Evolutionary conservation across 2,888 invertebrate genomes (phyloP).

Genomic region (Melieria crassipennis): DNA sequence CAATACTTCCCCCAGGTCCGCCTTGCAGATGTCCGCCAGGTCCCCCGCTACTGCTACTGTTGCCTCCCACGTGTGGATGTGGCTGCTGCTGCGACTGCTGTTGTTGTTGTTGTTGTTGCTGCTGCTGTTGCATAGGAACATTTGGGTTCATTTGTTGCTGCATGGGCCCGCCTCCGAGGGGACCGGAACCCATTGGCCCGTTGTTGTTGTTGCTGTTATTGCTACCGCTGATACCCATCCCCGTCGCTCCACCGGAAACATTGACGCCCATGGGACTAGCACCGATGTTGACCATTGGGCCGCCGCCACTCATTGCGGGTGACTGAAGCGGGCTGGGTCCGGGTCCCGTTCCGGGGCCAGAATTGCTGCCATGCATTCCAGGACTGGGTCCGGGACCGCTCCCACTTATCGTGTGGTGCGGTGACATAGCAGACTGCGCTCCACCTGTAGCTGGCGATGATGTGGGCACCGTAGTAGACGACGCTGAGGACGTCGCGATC

Average conservation of each 20-base stretch:
- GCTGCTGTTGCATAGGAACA: slow-evolving; percentile 64
- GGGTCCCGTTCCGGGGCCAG: slow-evolving; percentile 41
- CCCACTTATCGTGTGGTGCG: slow-evolving; percentile 58
- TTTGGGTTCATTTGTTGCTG: slow-evolving; percentile 65
- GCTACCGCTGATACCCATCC: slow-evolving; percentile 45
- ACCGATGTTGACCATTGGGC: slow-evolving; percentile 36
- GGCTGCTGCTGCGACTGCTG: slow-evolving; percentile 49
- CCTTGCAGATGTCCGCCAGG: slow-evolving; percentile 64
- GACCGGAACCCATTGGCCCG: slow-evolving; percentile 53
- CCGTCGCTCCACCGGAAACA: slow-evolving; percentile 45
- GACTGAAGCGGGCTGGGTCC: slow-evolving; percentile 59
- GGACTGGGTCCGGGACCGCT: slow-evolving; percentile 56
- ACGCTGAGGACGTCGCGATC: slow-evolving; percentile 50
- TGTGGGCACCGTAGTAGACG: slow-evolving; percentile 61
- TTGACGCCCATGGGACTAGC: slow-evolving; percentile 40
- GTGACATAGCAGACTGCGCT: slow-evolving; percentile 67
- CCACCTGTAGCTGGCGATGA: slow-evolving; percentile 57
- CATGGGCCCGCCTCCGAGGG: slow-evolving; percentile 50
- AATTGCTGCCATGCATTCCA: slow-evolving; percentile 48
- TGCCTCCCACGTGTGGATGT: slow-evolving; percentile 49
- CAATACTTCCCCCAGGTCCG: slow-evolving; percentile 57
- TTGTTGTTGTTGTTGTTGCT: slow-evolving; percentile 49
- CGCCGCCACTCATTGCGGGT: slow-evolving; percentile 48
- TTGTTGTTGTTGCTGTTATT: slow-evolving; percentile 47
- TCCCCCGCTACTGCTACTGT: slow-evolving; percentile 48